Evolutionary conservation across 1,140 invertebrate genomes (phyloP).

Genomic region (Whitmania pigra): DNA sequence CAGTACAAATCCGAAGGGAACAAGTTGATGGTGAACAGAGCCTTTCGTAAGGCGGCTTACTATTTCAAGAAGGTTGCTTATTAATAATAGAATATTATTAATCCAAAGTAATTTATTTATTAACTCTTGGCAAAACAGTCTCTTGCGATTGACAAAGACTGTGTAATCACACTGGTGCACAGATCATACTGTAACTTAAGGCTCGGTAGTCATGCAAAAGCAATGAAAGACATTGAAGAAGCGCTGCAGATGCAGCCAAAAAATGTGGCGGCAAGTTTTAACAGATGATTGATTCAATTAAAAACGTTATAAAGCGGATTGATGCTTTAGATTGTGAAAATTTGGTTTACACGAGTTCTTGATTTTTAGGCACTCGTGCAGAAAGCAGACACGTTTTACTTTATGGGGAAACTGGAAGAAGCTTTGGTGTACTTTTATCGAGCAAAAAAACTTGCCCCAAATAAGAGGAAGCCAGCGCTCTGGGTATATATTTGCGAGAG

Average conservation of each 20-base stretch:
- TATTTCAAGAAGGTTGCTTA: slow-evolving; percentile 4
- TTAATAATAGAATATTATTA: background rate
- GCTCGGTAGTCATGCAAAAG: background rate
- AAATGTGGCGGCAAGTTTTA: slow-evolving; percentile 1
- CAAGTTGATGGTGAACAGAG: background rate
- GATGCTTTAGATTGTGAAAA: background rate
- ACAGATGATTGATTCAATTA: background rate
- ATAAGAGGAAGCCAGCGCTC: background rate
- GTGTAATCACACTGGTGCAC: background rate
- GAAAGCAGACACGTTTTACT: slow-evolving; percentile 9
- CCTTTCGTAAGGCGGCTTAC: background rate
- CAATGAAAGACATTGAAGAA: slow-evolving; percentile 1
- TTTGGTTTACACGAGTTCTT: background rate
- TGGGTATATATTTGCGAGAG: background rate
- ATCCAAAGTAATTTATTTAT: background rate
- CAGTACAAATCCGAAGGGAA: slow-evolving; percentile 5
- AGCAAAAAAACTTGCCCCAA: background rate
- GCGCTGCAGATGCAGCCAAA: background rate
- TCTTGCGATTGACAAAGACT: background rate
- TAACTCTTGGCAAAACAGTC: background rate
- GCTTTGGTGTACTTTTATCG: slow-evolving; percentile 2
- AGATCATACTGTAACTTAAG: slow-evolving; percentile 3
- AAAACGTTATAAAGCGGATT: background rate
- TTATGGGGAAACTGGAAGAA: slow-evolving; percentile 8
- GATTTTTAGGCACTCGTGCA: background rate